These are phyloP conservation scores for Potamarius usumacintae DNA, from an alignment of 2,113 vertebrate genomes.

Conservation along the genomic window DNA sequence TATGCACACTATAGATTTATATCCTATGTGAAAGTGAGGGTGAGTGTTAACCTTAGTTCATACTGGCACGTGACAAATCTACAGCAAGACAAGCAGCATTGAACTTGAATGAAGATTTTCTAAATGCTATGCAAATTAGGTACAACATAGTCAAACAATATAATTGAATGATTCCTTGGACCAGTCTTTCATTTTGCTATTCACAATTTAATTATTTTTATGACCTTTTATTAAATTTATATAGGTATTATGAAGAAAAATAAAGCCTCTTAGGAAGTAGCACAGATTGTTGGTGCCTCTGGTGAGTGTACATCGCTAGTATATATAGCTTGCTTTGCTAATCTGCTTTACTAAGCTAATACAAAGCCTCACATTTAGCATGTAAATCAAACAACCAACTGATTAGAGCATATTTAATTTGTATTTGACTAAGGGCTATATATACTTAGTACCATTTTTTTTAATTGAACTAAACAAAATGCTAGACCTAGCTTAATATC, in stretches of 20 bases:
- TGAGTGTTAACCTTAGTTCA: neutral
- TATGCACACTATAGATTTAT: constrained; percentile 41
- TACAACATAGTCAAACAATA: neutral
- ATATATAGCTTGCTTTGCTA: neutral
- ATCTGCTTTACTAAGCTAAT: neutral
- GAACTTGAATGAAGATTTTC: neutral
- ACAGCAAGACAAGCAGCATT: neutral
- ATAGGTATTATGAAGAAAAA: neutral
- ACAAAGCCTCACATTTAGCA: neutral
- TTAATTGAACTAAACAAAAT: neutral
- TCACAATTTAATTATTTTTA: neutral
- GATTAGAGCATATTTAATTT: neutral
- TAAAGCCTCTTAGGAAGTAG: neutral
- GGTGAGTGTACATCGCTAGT: neutral
- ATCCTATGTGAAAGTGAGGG: neutral
- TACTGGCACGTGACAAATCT: neutral
- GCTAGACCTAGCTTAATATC: neutral
- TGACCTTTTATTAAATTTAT: no score
- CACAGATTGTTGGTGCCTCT: neutral
- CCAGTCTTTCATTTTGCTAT: neutral
- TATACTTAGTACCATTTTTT: neutral
- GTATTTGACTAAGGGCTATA: neutral
- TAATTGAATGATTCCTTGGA: neutral
- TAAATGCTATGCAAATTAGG: neutral
- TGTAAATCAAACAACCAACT: neutral